Conservation (phyloP, 1,140 invertebrate species). For the Drosophila orosa region DNA sequence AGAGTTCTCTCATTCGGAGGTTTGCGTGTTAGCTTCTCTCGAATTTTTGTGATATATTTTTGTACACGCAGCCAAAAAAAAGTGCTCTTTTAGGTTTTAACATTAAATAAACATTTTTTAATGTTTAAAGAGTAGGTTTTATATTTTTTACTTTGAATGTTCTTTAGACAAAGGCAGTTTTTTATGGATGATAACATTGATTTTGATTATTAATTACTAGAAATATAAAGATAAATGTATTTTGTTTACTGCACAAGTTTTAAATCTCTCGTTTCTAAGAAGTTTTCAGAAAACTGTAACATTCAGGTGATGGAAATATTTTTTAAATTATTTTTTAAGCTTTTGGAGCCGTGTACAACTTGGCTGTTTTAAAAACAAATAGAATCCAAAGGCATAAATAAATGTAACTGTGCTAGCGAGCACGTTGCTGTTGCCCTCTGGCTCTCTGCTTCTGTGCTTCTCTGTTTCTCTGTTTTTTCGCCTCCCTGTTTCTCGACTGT, state of each 20-base stretch:
- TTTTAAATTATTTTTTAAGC: neutral
- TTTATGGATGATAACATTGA: neutral
- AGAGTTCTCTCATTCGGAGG: constrained; percentile 3
- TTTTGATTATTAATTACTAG: neutral
- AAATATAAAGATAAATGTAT: neutral
- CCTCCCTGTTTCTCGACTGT: neutral
- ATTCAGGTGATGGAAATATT: neutral
- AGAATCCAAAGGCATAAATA: constrained; percentile 18
- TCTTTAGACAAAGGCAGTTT: neutral
- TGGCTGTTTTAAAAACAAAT: constrained; percentile 62
- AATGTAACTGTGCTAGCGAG: constrained; percentile 32
- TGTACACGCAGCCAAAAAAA: neutral
- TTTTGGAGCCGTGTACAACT: constrained; percentile 4
- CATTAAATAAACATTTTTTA: neutral
- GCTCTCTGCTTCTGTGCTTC: neutral
- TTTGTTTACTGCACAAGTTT: too few relatives aligned
- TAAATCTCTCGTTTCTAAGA: too few relatives aligned
- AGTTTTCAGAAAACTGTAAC: too few relatives aligned
- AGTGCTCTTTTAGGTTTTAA: neutral
- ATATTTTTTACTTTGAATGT: neutral
- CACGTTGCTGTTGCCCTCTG: constrained; percentile 24
- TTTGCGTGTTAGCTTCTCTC: constrained; percentile 4
- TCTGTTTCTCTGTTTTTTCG: neutral
- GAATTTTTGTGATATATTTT: constrained; percentile 6
- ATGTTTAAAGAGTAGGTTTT: neutral